Evolutionary conservation across 2,797 vertebrate species (phyloP).

Genomic region (Helostoma temminkii): DNA sequence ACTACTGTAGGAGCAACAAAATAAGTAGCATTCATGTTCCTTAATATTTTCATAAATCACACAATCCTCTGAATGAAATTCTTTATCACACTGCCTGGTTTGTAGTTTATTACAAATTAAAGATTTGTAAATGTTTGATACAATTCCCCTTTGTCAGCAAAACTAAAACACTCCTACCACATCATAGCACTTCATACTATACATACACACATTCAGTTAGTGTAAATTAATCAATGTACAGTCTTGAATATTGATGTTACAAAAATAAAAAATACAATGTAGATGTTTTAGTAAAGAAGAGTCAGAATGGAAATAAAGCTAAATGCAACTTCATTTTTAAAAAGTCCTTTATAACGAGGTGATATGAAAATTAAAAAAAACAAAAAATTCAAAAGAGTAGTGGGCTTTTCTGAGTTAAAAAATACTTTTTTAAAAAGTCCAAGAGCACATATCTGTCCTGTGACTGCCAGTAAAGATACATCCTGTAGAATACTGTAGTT

Average conservation of each 20-base stretch:
- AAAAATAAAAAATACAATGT: slow-evolving; percentile 78
- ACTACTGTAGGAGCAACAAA: no score
- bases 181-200: slow-evolving; percentile 8
- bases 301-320: slow-evolving; percentile 21
- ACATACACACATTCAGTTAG: slow-evolving; percentile 60
- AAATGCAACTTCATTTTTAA: slow-evolving; percentile 45
- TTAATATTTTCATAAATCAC: no score
- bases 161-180: slow-evolving; percentile 43
- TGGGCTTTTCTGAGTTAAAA: slow-evolving; percentile 4
- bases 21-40: no score
- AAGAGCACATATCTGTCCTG: not conserved
- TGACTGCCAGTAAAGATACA: not conserved
- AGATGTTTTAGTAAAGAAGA: slow-evolving; percentile 40
- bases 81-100: slow-evolving; percentile 44
- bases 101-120: slow-evolving; percentile 83
- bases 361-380: slow-evolving; percentile 40
- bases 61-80: not conserved
- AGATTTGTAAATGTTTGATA: slow-evolving; percentile 68
- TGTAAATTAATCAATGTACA: slow-evolving; percentile 68
- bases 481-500: not conserved
- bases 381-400: no score
- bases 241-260: slow-evolving; percentile 68
- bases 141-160: slow-evolving; percentile 49
- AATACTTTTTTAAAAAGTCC: not conserved
- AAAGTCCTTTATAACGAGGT: slow-evolving; percentile 52